These are phyloP conservation scores for Crotalus viridis DNA, from an alignment of 2,113 vertebrate genomes.

Conservation along the genomic window DNA sequence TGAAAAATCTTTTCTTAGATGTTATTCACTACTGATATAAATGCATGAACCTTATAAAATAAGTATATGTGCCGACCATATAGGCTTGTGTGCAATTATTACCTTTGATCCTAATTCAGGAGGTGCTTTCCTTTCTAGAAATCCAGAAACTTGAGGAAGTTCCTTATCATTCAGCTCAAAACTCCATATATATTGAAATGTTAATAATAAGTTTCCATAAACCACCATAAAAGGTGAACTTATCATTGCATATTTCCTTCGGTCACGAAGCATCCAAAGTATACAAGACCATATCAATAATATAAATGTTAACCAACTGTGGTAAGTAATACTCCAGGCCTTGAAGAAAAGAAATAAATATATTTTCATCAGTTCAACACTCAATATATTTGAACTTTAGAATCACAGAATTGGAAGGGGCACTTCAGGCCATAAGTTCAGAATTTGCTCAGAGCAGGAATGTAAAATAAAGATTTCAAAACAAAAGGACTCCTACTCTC, in stretches of 20 bases:
- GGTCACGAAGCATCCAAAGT: slow-evolving; percentile 94
- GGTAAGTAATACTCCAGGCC: slow-evolving; percentile 98
- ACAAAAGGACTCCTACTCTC: background rate
- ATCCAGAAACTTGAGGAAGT: slow-evolving; percentile 75
- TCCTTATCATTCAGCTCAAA: slow-evolving; percentile 73
- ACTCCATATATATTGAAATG: slow-evolving; percentile 94
- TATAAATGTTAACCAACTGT: slow-evolving; percentile 96
- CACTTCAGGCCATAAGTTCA: background rate
- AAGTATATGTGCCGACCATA: background rate
- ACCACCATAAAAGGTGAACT: slow-evolving; percentile 95
- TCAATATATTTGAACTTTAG: background rate
- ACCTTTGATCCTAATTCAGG: slow-evolving; percentile 90
- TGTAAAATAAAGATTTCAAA: background rate
- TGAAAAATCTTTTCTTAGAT: background rate
- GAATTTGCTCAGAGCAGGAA: background rate
- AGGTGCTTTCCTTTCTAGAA: slow-evolving; percentile 81
- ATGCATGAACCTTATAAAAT: background rate
- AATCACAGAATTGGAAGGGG: background rate
- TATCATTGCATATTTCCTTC: slow-evolving; percentile 94
- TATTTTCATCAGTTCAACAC: background rate
- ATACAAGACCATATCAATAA: slow-evolving; percentile 94
- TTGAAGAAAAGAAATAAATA: slow-evolving; percentile 47
- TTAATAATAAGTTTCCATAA: slow-evolving; percentile 88
- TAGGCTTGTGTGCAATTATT: slow-evolving; percentile 25
- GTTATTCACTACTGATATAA: background rate